A percentile compares a stretch with the other conserved stretches of the same genome.
Evolutionary conservation across 2,888 invertebrate genomes (phyloP).

Genomic region (Latheticus oryzae): DNA sequence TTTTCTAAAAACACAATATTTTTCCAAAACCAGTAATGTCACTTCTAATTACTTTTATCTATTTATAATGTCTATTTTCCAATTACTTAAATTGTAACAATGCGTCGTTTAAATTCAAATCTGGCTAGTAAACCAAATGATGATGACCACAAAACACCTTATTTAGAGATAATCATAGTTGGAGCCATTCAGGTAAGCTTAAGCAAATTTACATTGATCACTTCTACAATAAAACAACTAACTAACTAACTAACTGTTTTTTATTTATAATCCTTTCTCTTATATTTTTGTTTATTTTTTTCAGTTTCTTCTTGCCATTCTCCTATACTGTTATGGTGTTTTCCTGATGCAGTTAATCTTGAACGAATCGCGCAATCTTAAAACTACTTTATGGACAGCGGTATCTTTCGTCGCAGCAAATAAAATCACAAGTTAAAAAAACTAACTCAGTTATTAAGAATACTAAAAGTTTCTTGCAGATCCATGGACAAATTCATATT

Average conservation of each 20-base stretch:
- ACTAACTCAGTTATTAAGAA: constrained; percentile 3
- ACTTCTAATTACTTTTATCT: no score
- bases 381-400: constrained; percentile 49
- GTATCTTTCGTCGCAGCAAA: constrained; percentile 47
- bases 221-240: no score
- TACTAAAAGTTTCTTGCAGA: constrained; percentile 47
- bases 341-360: constrained; percentile 45
- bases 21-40: no score
- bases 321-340: constrained; percentile 46
- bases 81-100: constrained; percentile 5
- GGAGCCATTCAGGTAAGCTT: constrained; percentile 26
- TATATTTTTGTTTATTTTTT: constrained; percentile 3
- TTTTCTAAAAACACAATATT: no score
- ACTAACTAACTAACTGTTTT: constrained; percentile 7
- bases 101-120: constrained; percentile 15
- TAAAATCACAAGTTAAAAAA: constrained; percentile 46
- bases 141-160: constrained; percentile 17
- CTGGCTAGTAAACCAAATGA: not conserved
- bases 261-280: not conserved
- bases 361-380: constrained; percentile 10
- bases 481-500: constrained; percentile 47
- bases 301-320: constrained; percentile 41
- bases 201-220: no score
- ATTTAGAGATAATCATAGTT: constrained; percentile 16
- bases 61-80: constrained; percentile 5